Conservation (phyloP, 2,888 invertebrate species). For the Strigamia maritima region DNA sequence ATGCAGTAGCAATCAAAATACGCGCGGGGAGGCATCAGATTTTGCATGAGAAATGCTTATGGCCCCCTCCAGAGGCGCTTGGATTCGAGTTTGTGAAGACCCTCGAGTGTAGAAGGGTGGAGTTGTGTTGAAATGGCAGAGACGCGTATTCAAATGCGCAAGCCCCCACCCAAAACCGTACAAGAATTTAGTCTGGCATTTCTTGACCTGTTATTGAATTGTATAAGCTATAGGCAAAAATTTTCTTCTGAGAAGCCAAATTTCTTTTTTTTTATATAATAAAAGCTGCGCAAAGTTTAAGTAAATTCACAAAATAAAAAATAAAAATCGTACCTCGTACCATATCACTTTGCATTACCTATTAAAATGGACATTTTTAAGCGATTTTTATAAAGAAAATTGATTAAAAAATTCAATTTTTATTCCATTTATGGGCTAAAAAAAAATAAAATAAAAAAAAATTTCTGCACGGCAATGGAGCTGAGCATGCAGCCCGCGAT, state of each 20-base stretch:
- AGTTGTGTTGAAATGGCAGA: conserved; percentile 7
- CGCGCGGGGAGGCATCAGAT: conserved; percentile 19
- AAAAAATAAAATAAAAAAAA: neutral
- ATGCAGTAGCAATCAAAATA: conserved; percentile 23
- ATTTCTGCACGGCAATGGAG: neutral
- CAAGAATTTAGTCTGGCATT: conserved; percentile 19
- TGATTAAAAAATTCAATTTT: conserved; percentile 1
- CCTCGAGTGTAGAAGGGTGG: conserved; percentile 5
- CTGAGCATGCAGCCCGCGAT: neutral
- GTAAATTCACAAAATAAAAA: too few species aligned
- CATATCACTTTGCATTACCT: neutral
- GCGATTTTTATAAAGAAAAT: neutral
- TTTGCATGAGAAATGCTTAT: conserved; percentile 11
- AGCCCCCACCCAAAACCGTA: neutral
- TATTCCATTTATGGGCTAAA: neutral
- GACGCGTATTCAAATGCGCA: conserved; percentile 6
- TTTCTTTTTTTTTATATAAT: too few species aligned
- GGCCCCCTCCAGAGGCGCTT: conserved; percentile 23
- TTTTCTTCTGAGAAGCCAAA: neutral
- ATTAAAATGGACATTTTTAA: neutral
- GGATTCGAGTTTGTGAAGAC: conserved; percentile 14
- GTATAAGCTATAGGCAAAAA: neutral
- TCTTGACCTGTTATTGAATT: conserved; percentile 11
- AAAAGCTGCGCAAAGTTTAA: too few species aligned
- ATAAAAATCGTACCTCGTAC: too few species aligned